These are phyloP conservation scores for Drosophila littoralis DNA, from an alignment of 1,140 invertebrate genomes.

Conservation along the genomic window DNA sequence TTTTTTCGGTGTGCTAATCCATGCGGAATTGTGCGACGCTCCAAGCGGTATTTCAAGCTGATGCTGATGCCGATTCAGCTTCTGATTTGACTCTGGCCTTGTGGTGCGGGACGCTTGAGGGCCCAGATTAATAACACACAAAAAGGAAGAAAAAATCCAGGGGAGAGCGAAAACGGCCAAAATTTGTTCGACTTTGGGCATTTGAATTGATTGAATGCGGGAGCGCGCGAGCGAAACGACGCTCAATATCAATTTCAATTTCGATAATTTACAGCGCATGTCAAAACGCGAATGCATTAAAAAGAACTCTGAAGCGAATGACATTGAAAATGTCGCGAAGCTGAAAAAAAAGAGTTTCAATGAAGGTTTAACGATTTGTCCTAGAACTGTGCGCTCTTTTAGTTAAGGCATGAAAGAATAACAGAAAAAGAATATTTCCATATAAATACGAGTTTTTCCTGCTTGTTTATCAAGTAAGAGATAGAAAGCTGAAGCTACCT, in stretches of 20 bases:
- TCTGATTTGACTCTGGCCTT: conserved; percentile 17
- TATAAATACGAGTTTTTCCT: no score
- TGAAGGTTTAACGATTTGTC: neutral
- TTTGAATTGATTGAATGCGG: conserved; percentile 74
- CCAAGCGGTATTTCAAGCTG: conserved; percentile 16
- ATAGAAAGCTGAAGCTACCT: no score
- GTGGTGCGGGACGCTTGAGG: conserved; percentile 16
- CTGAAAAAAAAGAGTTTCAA: neutral
- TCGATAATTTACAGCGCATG: conserved; percentile 66
- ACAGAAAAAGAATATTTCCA: no score
- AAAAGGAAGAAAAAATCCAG: conserved; percentile 5
- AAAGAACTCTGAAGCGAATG: conserved; percentile 53
- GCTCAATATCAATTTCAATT: conserved; percentile 63
- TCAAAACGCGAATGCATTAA: conserved; percentile 54
- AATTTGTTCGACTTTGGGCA: conserved; percentile 71
- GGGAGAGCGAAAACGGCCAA: conserved; percentile 47
- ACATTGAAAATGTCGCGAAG: conserved; percentile 10
- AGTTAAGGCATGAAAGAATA: neutral
- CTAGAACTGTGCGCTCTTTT: no score
- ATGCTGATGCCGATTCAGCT: conserved; percentile 14
- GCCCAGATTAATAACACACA: conserved; percentile 69
- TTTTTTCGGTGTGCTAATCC: conserved; percentile 48
- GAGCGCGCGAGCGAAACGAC: conserved; percentile 41
- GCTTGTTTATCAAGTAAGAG: no score
- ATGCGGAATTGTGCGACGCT: conserved; percentile 54